These are phyloP conservation scores for Semicossyphus pulcher DNA, from an alignment of 2,113 vertebrate genomes.

Conservation along the genomic window DNA sequence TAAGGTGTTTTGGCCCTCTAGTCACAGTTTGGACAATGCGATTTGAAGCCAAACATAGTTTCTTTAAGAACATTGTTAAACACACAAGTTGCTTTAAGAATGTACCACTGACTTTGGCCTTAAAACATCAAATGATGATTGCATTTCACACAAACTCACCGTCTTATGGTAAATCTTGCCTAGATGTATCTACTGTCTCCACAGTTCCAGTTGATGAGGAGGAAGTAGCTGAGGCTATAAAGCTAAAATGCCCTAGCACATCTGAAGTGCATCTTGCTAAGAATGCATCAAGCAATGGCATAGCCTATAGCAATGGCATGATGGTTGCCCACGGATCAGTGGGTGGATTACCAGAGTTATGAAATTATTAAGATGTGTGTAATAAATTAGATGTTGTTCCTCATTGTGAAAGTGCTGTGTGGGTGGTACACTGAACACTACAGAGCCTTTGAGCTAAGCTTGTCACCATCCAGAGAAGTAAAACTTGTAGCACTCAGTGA, in stretches of 20 bases:
- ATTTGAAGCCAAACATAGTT: conserved; percentile 19
- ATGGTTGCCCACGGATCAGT: conserved; percentile 9
- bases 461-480: conserved; percentile 21
- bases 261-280: conserved; percentile 27
- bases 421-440: conserved; percentile 19
- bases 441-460: conserved; percentile 18
- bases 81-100: conserved; percentile 30
- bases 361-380: conserved; percentile 45
- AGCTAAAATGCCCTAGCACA: conserved; percentile 7
- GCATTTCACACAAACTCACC: not conserved
- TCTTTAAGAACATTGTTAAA: conserved; percentile 27
- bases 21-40: conserved; percentile 34
- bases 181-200: too few species aligned
- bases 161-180: too few species aligned
- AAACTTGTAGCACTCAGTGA: conserved; percentile 14
- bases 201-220: conserved; percentile 44
- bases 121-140: conserved; percentile 24
- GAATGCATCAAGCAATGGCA: conserved; percentile 19
- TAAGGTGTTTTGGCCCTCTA: conserved; percentile 45
- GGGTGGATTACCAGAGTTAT: conserved; percentile 44
- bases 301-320: conserved; percentile 33
- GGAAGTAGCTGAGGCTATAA: conserved; percentile 7
- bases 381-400: conserved; percentile 6
- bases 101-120: conserved; percentile 19
- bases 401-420: conserved; percentile 17